Evolutionary conservation across 2,113 vertebrate genomes (phyloP), one percentile per base, ranked within the genome.

Genomic region (Halcyon senegalensis): DNA sequence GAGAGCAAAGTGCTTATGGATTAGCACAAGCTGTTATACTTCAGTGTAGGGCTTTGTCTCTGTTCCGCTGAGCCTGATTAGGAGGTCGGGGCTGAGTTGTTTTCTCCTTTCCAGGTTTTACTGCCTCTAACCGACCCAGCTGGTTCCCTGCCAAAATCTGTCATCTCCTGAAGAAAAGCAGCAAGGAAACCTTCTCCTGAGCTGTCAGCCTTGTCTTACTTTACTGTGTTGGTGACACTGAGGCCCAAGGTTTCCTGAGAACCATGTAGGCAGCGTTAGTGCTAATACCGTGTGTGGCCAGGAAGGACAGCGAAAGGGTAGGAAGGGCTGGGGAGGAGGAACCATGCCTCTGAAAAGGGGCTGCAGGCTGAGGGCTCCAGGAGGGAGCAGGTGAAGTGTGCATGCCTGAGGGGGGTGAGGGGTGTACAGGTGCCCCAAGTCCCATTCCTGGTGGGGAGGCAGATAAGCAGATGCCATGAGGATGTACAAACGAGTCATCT

Each of bases 261-360:
- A 23, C 35, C 39, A 5, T 56, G 19, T 55, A 66, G 56, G 23
- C 53, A 37, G 11, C 9, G 3, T 75, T 23, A 5, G 33, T 39
- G 50, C 41, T 39, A 17, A 24, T 46, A 2, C 33, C 17, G 23
- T 59, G 25, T 25, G 31, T 72, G 60, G 23, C 13, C 9, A 3
- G 59, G 30, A 51, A n/a, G 53, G 58, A 16, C 58, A 21, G 2
- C 37, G 53, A 17, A 64, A 51, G n/a, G 48, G 46, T 25, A 30
- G 59, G 24, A 59, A 24, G 28, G 30, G 28, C 37, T 46, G 23
- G 31, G 37, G 33, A 25, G 19, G 21, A 81, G 50, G 27, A 68
- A 1, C 14, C 0, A 0, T 60, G 58, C 37, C 31, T 0, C 1
- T 59, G 37, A n/a, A 28, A 12, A 50, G 28, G n/a, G 43, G 31